Evolutionary conservation across 2,797 vertebrate genomes (phyloP), one percentile per base, ranked within the genome.

Genomic region (Peromyscus aztecus): DNA sequence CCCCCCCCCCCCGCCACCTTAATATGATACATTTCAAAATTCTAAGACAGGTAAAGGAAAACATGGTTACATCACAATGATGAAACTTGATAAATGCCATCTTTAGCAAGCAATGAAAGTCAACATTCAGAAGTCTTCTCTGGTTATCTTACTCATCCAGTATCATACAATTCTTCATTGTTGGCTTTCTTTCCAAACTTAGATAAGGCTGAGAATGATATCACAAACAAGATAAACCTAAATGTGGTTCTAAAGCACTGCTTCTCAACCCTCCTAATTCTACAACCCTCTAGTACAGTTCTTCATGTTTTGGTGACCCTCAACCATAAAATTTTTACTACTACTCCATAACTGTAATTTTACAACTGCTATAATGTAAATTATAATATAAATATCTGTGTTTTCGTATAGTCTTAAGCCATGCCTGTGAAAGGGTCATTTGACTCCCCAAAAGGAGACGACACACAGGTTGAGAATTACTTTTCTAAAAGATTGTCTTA

Each of bases 1-100:
- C 2, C 69, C 8, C 11, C 1, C 8, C 11, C 1, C 4, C 0
- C 2, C 69, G 1, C 1, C 49, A 52, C 7, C 8, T 43, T 71
- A 88, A 27, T 89, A 14, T 31, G 40, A 69, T 13, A 61, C n/a
- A 65, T 85, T 90, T 77, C 19, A 49, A 94, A 91, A 86, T 65
- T 71, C 5, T 1, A 93, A 52, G 14, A n/a, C 37, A 92, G 17
- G 13, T 21, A 59, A 69, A 76, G 3, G 55, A 55, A 83, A 75
- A 88, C 43, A 34, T 0, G 11, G 34, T 63, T 40, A 16, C 8
- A 90, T 85, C 34, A 1, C 23, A 49, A 9, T 87, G 13, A 24
- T 77, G 37, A 81, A 88, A 34, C 2, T 6, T 59, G 34, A 40
- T 5, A 94, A 88, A 37, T 31, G 5, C 2, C 3, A 1, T 76